These are phyloP conservation scores for Climacteris rufus DNA, from an alignment of 2,113 vertebrate species.

Conservation along the genomic window DNA sequence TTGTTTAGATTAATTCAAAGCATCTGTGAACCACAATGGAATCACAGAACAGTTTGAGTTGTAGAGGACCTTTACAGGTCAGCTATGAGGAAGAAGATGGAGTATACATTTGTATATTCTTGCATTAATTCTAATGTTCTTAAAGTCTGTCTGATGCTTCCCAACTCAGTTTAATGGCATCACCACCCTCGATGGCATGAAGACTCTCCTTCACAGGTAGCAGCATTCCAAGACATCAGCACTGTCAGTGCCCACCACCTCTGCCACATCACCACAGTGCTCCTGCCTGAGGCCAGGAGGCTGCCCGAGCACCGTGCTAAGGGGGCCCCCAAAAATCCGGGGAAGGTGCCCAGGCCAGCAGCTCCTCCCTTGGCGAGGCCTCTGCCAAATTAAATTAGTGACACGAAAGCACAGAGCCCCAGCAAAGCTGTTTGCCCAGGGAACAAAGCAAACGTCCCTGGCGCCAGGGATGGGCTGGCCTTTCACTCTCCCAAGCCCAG, in stretches of 20 bases:
- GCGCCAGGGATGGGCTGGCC: background rate
- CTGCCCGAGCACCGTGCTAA: rapidly evolving
- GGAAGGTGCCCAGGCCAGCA: background rate
- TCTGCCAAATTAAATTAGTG: background rate
- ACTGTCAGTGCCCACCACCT: background rate
- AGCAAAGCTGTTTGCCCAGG: background rate
- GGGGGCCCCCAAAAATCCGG: background rate
- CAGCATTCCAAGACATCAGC: background rate
- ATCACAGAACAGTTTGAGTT: background rate
- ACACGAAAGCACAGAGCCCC: background rate
- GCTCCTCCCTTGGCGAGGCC: background rate
- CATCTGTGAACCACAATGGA: background rate
- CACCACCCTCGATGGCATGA: rapidly evolving
- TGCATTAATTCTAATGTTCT: background rate
- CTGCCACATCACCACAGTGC: background rate
- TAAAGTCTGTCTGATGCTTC: background rate
- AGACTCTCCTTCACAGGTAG: background rate
- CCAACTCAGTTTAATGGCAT: background rate
- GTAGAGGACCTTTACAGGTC: background rate
- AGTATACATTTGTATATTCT: background rate
- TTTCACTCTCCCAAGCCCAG: background rate
- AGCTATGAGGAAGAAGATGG: background rate
- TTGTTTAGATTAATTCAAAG: background rate
- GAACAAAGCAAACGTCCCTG: background rate
- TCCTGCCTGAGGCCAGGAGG: background rate